A percentile compares a stretch with the other conserved stretches of the same genome.
Conservation (phyloP, 1,140 invertebrate genomes). For the Helicoverpa zea region DNA sequence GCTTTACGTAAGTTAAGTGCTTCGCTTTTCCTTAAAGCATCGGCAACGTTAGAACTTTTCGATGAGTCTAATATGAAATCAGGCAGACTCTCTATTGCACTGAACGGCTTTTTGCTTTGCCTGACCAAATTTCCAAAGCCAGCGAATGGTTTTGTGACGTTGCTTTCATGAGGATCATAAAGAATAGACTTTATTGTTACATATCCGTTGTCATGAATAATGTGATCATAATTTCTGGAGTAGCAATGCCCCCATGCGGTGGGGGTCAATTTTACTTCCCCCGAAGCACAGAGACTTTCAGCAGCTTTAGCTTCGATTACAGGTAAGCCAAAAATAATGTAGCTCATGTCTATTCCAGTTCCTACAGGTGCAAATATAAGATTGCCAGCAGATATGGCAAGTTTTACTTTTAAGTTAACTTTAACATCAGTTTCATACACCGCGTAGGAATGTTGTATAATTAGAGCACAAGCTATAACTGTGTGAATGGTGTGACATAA, state of each 20-base stretch:
- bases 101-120: conserved; percentile 74
- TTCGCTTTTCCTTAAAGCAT: conserved; percentile 74
- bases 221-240: conserved; percentile 80
- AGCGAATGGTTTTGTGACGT: conserved; percentile 78
- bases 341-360: conserved; percentile 85
- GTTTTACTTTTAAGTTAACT: conserved; percentile 87
- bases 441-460: conserved; percentile 89
- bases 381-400: conserved; percentile 82
- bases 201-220: conserved; percentile 69
- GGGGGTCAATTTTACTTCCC: conserved; percentile 85
- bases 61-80: conserved; percentile 65
- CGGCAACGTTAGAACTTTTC: conserved; percentile 56
- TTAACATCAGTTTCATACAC: conserved; percentile 89
- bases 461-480: conserved; percentile 88
- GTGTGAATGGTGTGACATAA: conserved; percentile 88
- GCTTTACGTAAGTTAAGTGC: conserved; percentile 80
- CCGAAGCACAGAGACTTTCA: conserved; percentile 82
- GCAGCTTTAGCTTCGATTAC: conserved; percentile 88
- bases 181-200: conserved; percentile 80
- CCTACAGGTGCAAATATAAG: conserved; percentile 79
- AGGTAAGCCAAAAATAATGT: conserved; percentile 88
- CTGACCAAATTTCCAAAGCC: conserved; percentile 71
- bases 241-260: conserved; percentile 86
- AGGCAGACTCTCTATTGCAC: conserved; percentile 70
- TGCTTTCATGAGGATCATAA: conserved; percentile 77